phyloP scores from a whole-genome alignment of 2,888 invertebrate species.

The Andrena minutula region DNA sequence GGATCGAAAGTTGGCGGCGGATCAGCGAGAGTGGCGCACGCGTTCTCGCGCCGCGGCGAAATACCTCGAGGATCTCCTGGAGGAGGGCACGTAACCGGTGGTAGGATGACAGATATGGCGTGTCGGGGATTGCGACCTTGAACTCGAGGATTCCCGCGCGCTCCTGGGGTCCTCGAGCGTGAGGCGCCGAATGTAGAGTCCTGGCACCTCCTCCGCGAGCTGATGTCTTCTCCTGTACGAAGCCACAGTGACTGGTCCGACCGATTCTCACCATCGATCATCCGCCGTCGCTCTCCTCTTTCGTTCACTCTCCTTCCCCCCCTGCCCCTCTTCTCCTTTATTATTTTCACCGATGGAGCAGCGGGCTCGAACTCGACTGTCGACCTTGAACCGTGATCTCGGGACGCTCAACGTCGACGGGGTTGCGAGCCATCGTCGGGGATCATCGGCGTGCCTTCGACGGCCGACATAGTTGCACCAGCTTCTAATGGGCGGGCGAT shows the following conservation, averaged over 20 bases:
- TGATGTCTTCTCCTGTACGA: constrained; percentile 81
- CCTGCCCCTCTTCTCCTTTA: not conserved
- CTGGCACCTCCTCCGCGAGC: constrained; percentile 83
- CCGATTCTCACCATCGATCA: constrained; percentile 75
- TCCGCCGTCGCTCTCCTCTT: constrained; percentile 49
- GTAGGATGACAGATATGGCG: constrained; percentile 82
- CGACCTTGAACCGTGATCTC: constrained; percentile 68
- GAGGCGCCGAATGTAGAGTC: constrained; percentile 82
- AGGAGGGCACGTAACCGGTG: constrained; percentile 76
- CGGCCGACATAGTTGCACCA: constrained; percentile 25
- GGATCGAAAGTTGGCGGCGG: constrained; percentile 10
- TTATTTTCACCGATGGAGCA: constrained; percentile 40
- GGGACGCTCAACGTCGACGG: constrained; percentile 42
- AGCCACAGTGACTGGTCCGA: constrained; percentile 79
- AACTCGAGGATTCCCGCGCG: constrained; percentile 77
- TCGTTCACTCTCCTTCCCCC: constrained; percentile 27
- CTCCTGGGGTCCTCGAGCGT: constrained; percentile 83
- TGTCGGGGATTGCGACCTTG: constrained; percentile 78
- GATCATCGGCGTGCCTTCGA: constrained; percentile 17
- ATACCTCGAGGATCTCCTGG: constrained; percentile 74
- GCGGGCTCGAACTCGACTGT: constrained; percentile 57
- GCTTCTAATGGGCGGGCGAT: not conserved
- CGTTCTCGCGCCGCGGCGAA: constrained; percentile 12
- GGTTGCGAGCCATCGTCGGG: constrained; percentile 21
- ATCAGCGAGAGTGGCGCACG: constrained; percentile 28